Percentiles rank a stretch among this genome's conserved stretches.
phyloP scores from a whole-genome alignment of 2,888 invertebrate species.

The Cyclophora albipunctata region DNA sequence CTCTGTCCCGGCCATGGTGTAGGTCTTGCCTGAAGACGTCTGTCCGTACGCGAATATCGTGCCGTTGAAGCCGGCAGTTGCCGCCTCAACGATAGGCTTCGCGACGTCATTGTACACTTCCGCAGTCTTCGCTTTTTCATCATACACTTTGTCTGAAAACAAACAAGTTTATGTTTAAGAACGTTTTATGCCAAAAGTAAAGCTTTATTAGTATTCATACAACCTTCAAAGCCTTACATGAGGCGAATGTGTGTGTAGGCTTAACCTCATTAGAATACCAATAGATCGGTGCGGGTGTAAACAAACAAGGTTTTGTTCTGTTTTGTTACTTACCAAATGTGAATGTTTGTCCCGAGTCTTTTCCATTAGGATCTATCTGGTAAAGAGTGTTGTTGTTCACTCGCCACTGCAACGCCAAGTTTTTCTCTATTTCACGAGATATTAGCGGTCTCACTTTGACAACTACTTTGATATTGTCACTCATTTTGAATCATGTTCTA shows the following conservation, averaged over 20 bases:
- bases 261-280: slow-evolving; percentile 24
- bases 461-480: slow-evolving; percentile 83
- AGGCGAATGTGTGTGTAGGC: slow-evolving; percentile 17
- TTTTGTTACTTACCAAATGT: slow-evolving; percentile 52
- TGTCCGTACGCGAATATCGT: slow-evolving; percentile 95
- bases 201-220: slow-evolving; percentile 2
- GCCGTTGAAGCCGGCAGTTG: slow-evolving; percentile 85
- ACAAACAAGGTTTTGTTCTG: not conserved
- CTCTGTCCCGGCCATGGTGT: slow-evolving; percentile 86
- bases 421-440: slow-evolving; percentile 77
- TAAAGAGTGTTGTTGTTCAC: slow-evolving; percentile 76
- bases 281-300: slow-evolving; percentile 9
- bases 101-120: slow-evolving; percentile 81
- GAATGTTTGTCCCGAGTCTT: slow-evolving; percentile 38
- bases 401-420: slow-evolving; percentile 76
- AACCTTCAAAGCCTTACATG: slow-evolving; percentile 17
- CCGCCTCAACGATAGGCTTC: slow-evolving; percentile 81
- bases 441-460: slow-evolving; percentile 83
- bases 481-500: slow-evolving; percentile 55
- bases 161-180: slow-evolving; percentile 2
- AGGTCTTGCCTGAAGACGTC: slow-evolving; percentile 92
- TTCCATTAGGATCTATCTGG: slow-evolving; percentile 72
- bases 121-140: slow-evolving; percentile 70
- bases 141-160: slow-evolving; percentile 83
- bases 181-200: not conserved